phyloP scores from a whole-genome alignment of 2,888 invertebrate species.

The Ligdia adustata region DNA sequence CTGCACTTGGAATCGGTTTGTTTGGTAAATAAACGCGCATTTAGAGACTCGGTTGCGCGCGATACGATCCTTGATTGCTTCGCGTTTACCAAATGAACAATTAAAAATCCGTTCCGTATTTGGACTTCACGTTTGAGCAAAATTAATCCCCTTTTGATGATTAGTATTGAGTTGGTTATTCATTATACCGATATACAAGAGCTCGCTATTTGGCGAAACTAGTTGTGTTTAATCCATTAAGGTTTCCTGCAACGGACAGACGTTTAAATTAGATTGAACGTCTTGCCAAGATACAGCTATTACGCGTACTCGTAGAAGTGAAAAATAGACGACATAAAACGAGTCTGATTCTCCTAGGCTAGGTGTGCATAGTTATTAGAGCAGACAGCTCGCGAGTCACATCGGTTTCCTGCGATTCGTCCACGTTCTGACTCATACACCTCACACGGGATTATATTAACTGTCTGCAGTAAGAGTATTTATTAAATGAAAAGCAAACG shows the following conservation, averaged over 20 bases:
- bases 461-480: slow-evolving; percentile 41
- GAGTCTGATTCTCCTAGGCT: slow-evolving; percentile 38
- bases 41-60: slow-evolving; percentile 6
- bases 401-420: slow-evolving; percentile 64
- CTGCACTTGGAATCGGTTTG: slow-evolving; percentile 26
- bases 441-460: slow-evolving; percentile 46
- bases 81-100: slow-evolving; percentile 14
- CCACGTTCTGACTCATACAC: slow-evolving; percentile 45
- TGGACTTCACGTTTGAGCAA: slow-evolving; percentile 1
- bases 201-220: neutral
- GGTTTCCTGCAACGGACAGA: slow-evolving; percentile 49
- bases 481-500: slow-evolving; percentile 34
- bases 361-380: slow-evolving; percentile 52
- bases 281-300: slow-evolving; percentile 43
- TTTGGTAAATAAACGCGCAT: slow-evolving; percentile 13
- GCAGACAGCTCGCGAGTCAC: slow-evolving; percentile 42
- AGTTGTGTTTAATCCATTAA: slow-evolving; percentile 48
- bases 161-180: slow-evolving; percentile 7
- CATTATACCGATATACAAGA: too few relatives aligned
- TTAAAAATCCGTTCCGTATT: slow-evolving; percentile 2
- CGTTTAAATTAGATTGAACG: slow-evolving; percentile 52
- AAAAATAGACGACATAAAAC: slow-evolving; percentile 45
- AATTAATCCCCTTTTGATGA: slow-evolving; percentile 1
- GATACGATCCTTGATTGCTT: slow-evolving; percentile 16
- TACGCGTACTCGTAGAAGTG: slow-evolving; percentile 47